Percentiles rank a stretch among this genome's conserved stretches.
Evolutionary conservation across 2,888 invertebrate species (phyloP).

Genomic region (Coenonympha glycerion): DNA sequence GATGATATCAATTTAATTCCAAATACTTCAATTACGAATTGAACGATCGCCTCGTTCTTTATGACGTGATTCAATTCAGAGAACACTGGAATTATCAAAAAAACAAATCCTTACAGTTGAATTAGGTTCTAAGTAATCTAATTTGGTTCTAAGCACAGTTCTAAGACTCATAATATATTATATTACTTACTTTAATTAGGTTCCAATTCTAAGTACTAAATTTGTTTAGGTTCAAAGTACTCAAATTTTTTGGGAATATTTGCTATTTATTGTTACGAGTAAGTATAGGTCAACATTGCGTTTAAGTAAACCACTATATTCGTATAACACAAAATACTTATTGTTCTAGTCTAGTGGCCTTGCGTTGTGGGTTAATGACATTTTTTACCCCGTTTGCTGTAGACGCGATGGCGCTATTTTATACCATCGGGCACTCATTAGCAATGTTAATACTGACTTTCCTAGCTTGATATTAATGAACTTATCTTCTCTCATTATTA

Average conservation of each 20-base stretch:
- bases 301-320: neutral
- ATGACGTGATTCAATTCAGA: no score
- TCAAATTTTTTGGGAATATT: no score
- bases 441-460: neutral
- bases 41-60: neutral
- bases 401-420: slow-evolving; percentile 1
- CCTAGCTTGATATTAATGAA: neutral
- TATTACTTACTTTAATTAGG: no score
- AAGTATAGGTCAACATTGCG: neutral
- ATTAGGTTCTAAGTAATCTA: no score
- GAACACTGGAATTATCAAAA: no score
- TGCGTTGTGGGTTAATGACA: slow-evolving; percentile 8
- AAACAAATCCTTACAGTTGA: no score
- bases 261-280: no score
- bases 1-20: neutral
- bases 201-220: no score
- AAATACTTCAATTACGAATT: neutral
- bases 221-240: no score
- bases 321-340: slow-evolving; percentile 2
- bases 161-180: no score
- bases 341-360: neutral
- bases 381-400: slow-evolving; percentile 4
- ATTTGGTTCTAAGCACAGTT: no score
- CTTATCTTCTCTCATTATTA: no score
- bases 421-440: neutral